Conservation (phyloP, 1,140 invertebrate genomes). For the Trichonephila clavata region DNA sequence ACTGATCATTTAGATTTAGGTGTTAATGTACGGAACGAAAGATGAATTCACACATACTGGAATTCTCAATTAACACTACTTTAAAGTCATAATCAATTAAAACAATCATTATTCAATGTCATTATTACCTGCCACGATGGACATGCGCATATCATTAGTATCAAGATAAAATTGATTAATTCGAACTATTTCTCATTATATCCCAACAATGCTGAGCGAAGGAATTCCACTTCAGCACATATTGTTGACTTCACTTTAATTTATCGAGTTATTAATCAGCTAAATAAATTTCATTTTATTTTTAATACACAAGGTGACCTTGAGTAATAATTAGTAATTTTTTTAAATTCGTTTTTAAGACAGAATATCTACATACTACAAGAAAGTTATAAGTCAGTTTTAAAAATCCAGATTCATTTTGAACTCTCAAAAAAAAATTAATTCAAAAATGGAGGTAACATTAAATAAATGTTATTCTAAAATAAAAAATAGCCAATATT, state of each 20-base stretch:
- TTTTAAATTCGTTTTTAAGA: too few relatives aligned
- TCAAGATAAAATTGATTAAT: constrained; percentile 28
- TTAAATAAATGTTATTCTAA: too few relatives aligned
- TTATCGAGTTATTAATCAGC: neutral
- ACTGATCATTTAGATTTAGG: neutral
- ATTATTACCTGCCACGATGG: neutral
- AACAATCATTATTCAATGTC: neutral
- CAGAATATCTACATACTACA: too few relatives aligned
- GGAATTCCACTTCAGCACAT: neutral
- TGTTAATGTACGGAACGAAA: neutral
- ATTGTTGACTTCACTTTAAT: neutral
- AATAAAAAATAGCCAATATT: too few relatives aligned
- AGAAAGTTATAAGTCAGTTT: too few relatives aligned
- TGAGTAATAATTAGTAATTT: too few relatives aligned
- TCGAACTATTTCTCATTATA: neutral
- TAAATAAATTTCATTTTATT: too few relatives aligned
- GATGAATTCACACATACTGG: neutral
- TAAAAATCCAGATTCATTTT: too few relatives aligned
- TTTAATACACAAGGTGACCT: too few relatives aligned
- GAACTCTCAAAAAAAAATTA: too few relatives aligned
- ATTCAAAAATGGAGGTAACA: too few relatives aligned
- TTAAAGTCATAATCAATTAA: neutral
- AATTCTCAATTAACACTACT: neutral
- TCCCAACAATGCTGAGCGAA: neutral
- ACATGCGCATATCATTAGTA: constrained; percentile 4